Conservation (phyloP, 2,888 invertebrate species). For the Melanargia galathea region DNA sequence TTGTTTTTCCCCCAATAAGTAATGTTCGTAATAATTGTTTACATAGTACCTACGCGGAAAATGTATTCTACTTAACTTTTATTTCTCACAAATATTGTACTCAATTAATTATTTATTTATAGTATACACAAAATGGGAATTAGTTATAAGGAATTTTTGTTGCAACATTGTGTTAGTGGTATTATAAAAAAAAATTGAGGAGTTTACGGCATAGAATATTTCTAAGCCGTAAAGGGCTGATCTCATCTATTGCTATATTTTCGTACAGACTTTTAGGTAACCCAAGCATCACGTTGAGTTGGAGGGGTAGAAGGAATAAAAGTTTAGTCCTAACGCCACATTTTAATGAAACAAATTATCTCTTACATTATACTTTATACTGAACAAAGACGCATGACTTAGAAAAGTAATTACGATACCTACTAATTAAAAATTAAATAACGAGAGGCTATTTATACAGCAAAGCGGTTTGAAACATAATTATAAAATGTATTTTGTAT, state of each 20-base stretch:
- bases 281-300: neutral
- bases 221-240: neutral
- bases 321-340: neutral
- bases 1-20: neutral
- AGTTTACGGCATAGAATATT: neutral
- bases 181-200: too few relatives aligned
- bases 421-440: slow-evolving; percentile 1
- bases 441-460: neutral
- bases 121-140: too few relatives aligned
- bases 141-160: neutral
- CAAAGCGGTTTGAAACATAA: slow-evolving; percentile 14
- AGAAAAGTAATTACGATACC: neutral
- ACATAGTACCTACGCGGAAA: too few relatives aligned
- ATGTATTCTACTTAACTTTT: too few relatives aligned
- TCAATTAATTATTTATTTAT: neutral
- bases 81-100: neutral
- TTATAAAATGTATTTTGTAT: slow-evolving; percentile 20
- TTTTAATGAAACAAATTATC: neutral
- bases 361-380: neutral
- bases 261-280: neutral
- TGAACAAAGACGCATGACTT: neutral
- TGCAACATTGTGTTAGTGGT: neutral
- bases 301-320: neutral
- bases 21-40: too few relatives aligned
- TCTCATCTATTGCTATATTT: neutral